Base-by-base conservation (phyloP, 2,888 invertebrate genomes). In the Oscheius sp. region DNA sequence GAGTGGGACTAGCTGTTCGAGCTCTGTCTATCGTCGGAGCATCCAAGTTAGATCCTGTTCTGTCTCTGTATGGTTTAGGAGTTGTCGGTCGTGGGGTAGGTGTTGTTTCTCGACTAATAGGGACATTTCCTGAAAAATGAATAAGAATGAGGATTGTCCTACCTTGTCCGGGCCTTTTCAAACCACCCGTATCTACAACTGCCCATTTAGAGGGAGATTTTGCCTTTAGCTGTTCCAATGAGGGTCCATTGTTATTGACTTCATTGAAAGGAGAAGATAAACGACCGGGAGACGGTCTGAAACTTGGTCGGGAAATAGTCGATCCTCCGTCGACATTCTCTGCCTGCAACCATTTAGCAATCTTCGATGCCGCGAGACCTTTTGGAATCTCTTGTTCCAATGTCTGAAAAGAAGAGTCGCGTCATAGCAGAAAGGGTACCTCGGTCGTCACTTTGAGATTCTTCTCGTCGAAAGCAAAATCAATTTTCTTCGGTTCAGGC, bases 401-500 rank as follows among this genome's bases (percentile, higher is more conserved):
- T 6, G 61, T 26, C 54, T 64, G 22, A n/a, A 64, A 51, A 9
- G 22, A 28, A 6, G 12, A 22, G 12, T 26, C 9, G 30, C 6
- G 14, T 30, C 2, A 12, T 30, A 17, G n/a, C n/a, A 36, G 12
- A 50, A 26, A 20, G 5, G 5, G 41, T 14, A 61, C 66, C 44
- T 73, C 74, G 4, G 72, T 65, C 5, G 77, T 75, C 22, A 77
- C 70, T 44, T 72, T 69, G 41, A 67, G 69, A 45, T 72, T 79
- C 20, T 74, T 72, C 22, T 75, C 75, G 59, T 81, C 81, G 47
- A 81, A 81, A 8, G 70, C 75, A 49, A 69, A 74, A 36, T 81
- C 81, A 28, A 72, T 50, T 30, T 67, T 66, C 41, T 54, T 59
- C 2, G 22, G 20, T 17, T 47, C 49, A 20, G 59, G 67, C 33